Percentiles rank a stretch among this genome's conserved stretches.
These are phyloP conservation scores for Sphaerophoria taeniata DNA, from an alignment of 2,888 invertebrate genomes.

Conservation along the genomic window DNA sequence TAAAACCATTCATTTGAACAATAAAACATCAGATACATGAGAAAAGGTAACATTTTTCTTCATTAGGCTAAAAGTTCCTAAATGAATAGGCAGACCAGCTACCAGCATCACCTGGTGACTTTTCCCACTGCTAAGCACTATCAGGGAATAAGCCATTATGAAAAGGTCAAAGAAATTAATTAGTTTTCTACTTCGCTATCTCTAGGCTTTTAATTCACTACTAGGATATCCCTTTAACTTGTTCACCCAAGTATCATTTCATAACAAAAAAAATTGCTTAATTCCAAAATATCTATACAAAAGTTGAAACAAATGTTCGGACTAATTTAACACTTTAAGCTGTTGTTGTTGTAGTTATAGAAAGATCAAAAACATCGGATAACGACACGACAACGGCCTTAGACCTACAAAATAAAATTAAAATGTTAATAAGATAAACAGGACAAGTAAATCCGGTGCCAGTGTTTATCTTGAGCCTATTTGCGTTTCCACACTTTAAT, in stretches of 20 bases:
- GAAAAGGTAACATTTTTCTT: too few species aligned
- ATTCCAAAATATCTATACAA: neutral
- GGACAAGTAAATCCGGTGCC: constrained; percentile 24
- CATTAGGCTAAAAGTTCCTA: too few species aligned
- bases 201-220: neutral
- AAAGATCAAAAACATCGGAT: neutral
- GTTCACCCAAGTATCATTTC: neutral
- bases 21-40: too few species aligned
- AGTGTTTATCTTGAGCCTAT: constrained; percentile 43
- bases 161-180: too few species aligned
- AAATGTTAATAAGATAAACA: constrained; percentile 46
- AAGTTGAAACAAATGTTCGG: neutral
- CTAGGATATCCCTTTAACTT: neutral
- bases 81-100: too few species aligned
- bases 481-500: constrained; percentile 51
- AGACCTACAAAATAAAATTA: neutral
- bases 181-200: neutral
- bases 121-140: too few species aligned
- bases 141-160: too few species aligned
- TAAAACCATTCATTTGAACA: too few species aligned
- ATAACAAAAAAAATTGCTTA: neutral
- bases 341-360: neutral
- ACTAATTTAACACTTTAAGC: constrained; percentile 3
- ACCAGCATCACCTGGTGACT: too few species aligned
- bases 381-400: neutral